Evolutionary conservation across 2,797 vertebrate species (phyloP).

Genomic region (Anableps anableps): DNA sequence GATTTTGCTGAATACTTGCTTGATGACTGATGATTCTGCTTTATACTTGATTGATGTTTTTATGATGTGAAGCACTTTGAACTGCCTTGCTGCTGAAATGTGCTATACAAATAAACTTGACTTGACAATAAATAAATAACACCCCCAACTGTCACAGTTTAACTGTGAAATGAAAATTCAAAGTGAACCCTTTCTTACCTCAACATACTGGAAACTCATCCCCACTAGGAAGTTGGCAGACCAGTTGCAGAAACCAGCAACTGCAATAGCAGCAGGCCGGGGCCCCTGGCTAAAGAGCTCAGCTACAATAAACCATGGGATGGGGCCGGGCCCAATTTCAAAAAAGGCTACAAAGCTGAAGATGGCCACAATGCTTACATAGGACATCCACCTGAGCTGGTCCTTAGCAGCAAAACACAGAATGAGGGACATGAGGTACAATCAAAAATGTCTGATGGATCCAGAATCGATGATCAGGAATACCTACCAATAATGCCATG

Average conservation of each 20-base stretch:
- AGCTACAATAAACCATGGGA: constrained; percentile 96
- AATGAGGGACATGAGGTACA: neutral
- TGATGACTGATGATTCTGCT: too few species aligned
- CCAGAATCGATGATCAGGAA: neutral
- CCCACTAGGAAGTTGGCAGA: constrained; percentile 95
- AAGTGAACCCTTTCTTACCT: constrained; percentile 76
- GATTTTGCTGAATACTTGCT: too few species aligned
- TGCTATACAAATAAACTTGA: too few species aligned
- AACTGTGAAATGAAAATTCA: neutral
- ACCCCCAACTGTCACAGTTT: neutral
- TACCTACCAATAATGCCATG: constrained; percentile 87
- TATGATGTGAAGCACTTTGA: too few species aligned
- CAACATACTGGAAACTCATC: constrained; percentile 94
- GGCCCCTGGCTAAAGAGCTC: constrained; percentile 98
- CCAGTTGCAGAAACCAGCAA: constrained; percentile 95
- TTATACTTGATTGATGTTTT: too few species aligned
- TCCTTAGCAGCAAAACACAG: constrained; percentile 75
- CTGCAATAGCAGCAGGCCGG: constrained; percentile 90
- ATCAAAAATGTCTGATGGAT: neutral
- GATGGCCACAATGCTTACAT: constrained; percentile 92
- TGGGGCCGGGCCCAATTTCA: constrained; percentile 95
- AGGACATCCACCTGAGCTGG: constrained; percentile 89
- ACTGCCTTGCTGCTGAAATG: too few species aligned
- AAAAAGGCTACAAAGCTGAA: constrained; percentile 97
- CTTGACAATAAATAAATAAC: too few species aligned